phyloP scores from a whole-genome alignment of 2,888 invertebrate species.

The Hypselothyrea guttata region DNA sequence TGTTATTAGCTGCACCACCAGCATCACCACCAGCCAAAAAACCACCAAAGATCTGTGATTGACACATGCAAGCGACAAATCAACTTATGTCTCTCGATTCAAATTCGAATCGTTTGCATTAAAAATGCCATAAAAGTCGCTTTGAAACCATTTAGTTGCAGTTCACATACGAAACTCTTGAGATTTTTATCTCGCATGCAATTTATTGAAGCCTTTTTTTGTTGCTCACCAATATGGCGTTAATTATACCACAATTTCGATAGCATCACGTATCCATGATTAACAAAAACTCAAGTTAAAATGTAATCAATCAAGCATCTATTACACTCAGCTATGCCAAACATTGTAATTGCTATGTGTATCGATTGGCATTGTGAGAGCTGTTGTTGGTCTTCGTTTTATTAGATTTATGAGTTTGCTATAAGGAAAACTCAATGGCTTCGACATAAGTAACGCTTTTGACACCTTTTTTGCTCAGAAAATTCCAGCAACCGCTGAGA shows the following conservation, averaged over 20 bases:
- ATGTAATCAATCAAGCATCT: slow-evolving; percentile 70
- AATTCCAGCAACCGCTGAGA: slow-evolving; percentile 46
- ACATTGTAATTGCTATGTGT: slow-evolving; percentile 67
- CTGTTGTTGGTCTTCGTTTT: slow-evolving; percentile 17
- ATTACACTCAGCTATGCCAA: slow-evolving; percentile 59
- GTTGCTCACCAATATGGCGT: slow-evolving; percentile 71
- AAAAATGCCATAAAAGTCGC: slow-evolving; percentile 58
- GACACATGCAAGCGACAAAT: slow-evolving; percentile 75
- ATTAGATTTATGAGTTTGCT: slow-evolving; percentile 57
- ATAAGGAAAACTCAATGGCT: background rate
- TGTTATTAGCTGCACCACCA: slow-evolving; percentile 55
- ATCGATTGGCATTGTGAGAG: slow-evolving; percentile 16
- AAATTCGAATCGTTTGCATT: slow-evolving; percentile 76
- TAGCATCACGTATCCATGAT: slow-evolving; percentile 76
- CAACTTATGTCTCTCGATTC: slow-evolving; percentile 65
- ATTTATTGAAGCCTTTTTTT: slow-evolving; percentile 67
- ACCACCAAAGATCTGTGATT: slow-evolving; percentile 46
- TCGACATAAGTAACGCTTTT: slow-evolving; percentile 35
- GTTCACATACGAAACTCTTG: slow-evolving; percentile 42
- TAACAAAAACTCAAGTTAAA: slow-evolving; percentile 45
- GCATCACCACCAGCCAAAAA: slow-evolving; percentile 13
- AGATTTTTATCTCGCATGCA: slow-evolving; percentile 51
- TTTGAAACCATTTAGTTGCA: slow-evolving; percentile 20
- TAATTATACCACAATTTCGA: slow-evolving; percentile 76
- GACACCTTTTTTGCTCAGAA: slow-evolving; percentile 40